These are phyloP conservation scores for Protosalanx chinensis DNA, from an alignment of 2,797 vertebrate species.

Conservation along the genomic window DNA sequence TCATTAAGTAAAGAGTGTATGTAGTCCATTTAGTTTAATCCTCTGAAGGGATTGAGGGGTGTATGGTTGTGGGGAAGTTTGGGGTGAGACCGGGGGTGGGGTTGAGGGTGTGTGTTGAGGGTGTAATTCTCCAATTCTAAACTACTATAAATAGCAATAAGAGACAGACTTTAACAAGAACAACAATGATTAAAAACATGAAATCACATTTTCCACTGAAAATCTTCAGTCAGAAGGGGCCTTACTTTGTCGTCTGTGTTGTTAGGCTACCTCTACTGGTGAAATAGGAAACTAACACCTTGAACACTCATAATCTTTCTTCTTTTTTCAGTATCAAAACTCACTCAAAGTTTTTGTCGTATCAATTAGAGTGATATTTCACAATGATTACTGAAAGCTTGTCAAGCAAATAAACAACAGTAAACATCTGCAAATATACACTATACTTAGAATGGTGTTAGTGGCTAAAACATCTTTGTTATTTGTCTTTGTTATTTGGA, in stretches of 20 bases:
- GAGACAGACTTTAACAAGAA: background rate
- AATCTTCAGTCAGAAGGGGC: background rate
- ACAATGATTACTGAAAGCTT: background rate
- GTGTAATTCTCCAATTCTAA: slow-evolving; percentile 27
- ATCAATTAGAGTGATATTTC: background rate
- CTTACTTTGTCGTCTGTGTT: slow-evolving; percentile 14
- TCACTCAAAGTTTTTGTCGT: background rate
- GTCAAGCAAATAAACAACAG: slow-evolving; percentile 22
- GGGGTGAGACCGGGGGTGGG: no score
- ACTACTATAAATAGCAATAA: background rate
- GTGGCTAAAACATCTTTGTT: background rate
- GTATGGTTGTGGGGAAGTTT: slow-evolving; percentile 37
- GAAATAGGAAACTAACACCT: slow-evolving; percentile 23
- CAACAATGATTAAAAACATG: background rate
- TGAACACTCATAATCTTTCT: background rate
- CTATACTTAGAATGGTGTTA: background rate
- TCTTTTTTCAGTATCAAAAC: background rate
- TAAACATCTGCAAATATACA: slow-evolving; percentile 3
- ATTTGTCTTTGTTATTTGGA: slow-evolving; percentile 28
- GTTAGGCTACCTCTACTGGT: slow-evolving; percentile 36
- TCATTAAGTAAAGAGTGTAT: slow-evolving; percentile 45
- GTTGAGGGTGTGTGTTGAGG: slow-evolving; percentile 28
- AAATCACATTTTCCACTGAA: background rate
- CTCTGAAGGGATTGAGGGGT: slow-evolving; percentile 32
- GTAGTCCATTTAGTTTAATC: slow-evolving; percentile 32